Evolutionary conservation across 2,113 vertebrate species (phyloP).

Genomic region (Oryzias melastigma): DNA sequence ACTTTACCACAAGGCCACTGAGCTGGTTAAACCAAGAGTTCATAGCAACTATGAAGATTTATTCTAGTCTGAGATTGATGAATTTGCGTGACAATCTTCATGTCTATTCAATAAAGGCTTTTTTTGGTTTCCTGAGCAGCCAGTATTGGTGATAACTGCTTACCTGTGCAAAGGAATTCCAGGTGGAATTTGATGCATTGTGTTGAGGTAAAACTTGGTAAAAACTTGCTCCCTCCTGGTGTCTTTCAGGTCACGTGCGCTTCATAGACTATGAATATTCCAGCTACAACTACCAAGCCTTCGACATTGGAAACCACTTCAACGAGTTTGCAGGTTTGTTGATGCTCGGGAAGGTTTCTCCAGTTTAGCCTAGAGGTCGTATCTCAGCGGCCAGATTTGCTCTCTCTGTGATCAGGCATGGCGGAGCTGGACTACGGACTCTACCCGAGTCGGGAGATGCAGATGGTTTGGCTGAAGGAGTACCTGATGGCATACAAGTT

Average conservation of each 20-base stretch:
- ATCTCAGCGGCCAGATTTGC: background rate
- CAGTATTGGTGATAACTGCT: too few relatives aligned
- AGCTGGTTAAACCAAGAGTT: too few relatives aligned
- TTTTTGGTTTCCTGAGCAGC: too few relatives aligned
- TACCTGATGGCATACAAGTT: slow-evolving; percentile 90
- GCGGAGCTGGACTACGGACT: slow-evolving; percentile 85
- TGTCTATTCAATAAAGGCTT: too few relatives aligned
- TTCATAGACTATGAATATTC: slow-evolving; percentile 98
- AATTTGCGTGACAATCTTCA: too few relatives aligned
- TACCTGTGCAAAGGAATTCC: too few relatives aligned
- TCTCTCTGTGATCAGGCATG: slow-evolving; percentile 79
- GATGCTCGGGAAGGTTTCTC: background rate
- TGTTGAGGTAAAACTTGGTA: too few relatives aligned
- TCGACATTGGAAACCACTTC: slow-evolving; percentile 97
- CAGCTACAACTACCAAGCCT: slow-evolving; percentile 97
- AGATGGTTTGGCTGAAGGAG: slow-evolving; percentile 87
- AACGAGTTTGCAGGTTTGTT: slow-evolving; percentile 94
- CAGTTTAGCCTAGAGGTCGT: accelerated
- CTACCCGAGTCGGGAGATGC: slow-evolving; percentile 84
- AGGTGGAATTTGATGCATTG: too few relatives aligned
- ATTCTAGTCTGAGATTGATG: too few relatives aligned
- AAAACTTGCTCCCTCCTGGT: background rate
- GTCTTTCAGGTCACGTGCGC: slow-evolving; percentile 80
- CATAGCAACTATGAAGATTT: too few relatives aligned
- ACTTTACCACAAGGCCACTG: too few relatives aligned